Percentiles rank a stretch among this genome's conserved stretches.
Conservation (phyloP, 1,140 invertebrate species). For the Proctacanthus coquilletti region DNA sequence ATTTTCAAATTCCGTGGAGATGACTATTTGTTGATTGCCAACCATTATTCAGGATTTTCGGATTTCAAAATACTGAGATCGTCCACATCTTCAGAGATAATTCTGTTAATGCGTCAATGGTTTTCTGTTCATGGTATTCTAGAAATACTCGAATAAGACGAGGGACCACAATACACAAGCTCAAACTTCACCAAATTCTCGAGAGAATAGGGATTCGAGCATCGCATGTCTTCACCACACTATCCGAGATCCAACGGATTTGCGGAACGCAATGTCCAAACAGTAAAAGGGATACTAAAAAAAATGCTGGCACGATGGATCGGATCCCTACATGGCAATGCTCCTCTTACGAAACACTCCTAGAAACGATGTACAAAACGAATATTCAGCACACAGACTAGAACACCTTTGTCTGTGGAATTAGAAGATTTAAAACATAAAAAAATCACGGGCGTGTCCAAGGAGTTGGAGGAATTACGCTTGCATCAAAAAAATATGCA, state of each 20-base stretch:
- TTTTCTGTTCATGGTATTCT: slow-evolving; percentile 10
- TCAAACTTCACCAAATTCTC: slow-evolving; percentile 5
- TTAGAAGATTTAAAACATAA: too few species aligned
- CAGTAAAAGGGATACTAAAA: slow-evolving; percentile 10
- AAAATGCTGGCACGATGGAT: slow-evolving; percentile 4
- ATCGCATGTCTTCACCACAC: slow-evolving; percentile 7
- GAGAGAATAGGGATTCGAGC: slow-evolving; percentile 9
- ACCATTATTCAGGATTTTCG: slow-evolving; percentile 2
- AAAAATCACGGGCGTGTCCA: too few species aligned
- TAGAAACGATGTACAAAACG: neutral
- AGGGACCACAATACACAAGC: slow-evolving; percentile 7
- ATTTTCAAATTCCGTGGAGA: slow-evolving; percentile 3
- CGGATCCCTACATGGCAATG: slow-evolving; percentile 1
- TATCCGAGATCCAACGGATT: slow-evolving; percentile 12
- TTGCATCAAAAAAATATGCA: too few species aligned
- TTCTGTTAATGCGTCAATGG: neutral
- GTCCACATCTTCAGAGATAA: neutral
- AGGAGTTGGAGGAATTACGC: too few species aligned
- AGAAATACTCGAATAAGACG: slow-evolving; percentile 8
- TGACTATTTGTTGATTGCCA: slow-evolving; percentile 1
- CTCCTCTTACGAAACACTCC: slow-evolving; percentile 2
- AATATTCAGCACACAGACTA: neutral
- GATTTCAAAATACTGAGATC: slow-evolving; percentile 2
- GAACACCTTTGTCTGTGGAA: neutral
- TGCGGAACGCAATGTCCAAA: slow-evolving; percentile 10